phyloP scores from a whole-genome alignment of 2,888 invertebrate genomes.

The Rhingia rostrata region DNA sequence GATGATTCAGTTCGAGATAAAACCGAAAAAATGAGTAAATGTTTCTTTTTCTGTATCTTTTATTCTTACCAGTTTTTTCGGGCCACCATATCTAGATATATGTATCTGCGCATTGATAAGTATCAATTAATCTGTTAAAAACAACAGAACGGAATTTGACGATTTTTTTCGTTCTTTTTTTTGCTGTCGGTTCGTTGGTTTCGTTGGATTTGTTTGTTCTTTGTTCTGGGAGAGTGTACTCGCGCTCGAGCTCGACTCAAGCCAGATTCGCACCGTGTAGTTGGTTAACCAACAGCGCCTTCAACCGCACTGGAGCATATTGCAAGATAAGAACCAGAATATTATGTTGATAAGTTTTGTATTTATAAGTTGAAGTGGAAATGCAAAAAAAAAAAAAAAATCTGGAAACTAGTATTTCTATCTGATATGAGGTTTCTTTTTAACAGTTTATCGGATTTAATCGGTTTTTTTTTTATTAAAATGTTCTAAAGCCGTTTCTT shows the following conservation, averaged over 20 bases:
- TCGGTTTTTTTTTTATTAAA: constrained; percentile 27
- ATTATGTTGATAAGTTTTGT: neutral
- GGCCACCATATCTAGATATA: constrained; percentile 62
- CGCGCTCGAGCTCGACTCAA: constrained; percentile 37
- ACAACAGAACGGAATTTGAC: constrained; percentile 67
- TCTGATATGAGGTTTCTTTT: constrained; percentile 54
- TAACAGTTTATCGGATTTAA: constrained; percentile 41
- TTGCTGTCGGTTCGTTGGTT: constrained; percentile 6
- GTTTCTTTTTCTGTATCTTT: constrained; percentile 63
- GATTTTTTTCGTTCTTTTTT: constrained; percentile 27
- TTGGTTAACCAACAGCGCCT: constrained; percentile 4
- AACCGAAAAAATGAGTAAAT: constrained; percentile 69
- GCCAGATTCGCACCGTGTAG: constrained; percentile 30
- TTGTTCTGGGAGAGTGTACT: constrained; percentile 39
- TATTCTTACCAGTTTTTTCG: constrained; percentile 47
- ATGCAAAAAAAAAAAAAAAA: constrained; percentile 60
- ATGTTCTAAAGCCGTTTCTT: constrained; percentile 53
- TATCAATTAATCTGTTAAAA: constrained; percentile 73
- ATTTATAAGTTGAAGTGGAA: constrained; percentile 44
- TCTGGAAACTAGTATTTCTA: constrained; percentile 61
- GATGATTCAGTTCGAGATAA: constrained; percentile 69
- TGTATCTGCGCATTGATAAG: constrained; percentile 73
- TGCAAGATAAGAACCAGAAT: constrained; percentile 54
- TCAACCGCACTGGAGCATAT: neutral
- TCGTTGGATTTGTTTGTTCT: constrained; percentile 51